Evolutionary conservation across 2,888 invertebrate species (phyloP).

Genomic region (Callimorpha dominula): DNA sequence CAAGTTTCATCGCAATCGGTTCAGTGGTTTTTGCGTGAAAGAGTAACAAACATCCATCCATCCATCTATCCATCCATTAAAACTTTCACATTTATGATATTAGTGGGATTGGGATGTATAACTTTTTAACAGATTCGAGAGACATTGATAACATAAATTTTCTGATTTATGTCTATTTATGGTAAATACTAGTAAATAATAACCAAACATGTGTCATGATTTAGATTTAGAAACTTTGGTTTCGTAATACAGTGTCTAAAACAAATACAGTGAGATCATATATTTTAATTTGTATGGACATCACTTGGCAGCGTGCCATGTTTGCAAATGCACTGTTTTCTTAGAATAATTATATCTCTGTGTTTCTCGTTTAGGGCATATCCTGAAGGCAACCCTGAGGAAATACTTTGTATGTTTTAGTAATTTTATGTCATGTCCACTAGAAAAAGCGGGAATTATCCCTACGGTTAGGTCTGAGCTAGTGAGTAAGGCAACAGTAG

Average conservation of each 20-base stretch:
- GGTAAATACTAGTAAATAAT: slow-evolving; percentile 17
- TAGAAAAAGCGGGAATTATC: no score
- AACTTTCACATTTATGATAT: no score
- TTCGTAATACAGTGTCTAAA: slow-evolving; percentile 24
- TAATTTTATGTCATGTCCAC: no score
- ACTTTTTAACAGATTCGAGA: neutral
- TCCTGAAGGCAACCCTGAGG: neutral
- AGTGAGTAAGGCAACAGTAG: no score
- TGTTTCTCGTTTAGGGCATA: neutral
- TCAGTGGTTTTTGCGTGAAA: no score
- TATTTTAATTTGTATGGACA: slow-evolving; percentile 19
- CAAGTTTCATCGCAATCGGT: no score
- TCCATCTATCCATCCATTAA: no score
- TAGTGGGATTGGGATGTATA: no score
- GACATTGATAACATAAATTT: neutral
- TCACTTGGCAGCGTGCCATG: slow-evolving; percentile 28
- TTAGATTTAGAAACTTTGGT: slow-evolving; percentile 15
- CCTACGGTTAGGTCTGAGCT: no score
- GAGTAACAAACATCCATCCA: no score
- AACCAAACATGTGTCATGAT: slow-evolving; percentile 16
- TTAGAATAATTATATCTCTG: slow-evolving; percentile 6
- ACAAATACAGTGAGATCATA: slow-evolving; percentile 18
- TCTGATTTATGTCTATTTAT: slow-evolving; percentile 8
- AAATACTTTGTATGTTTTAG: neutral
- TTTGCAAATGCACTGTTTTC: slow-evolving; percentile 1